These are phyloP conservation scores for Gonocerus acuteangulatus DNA, from an alignment of 2,888 invertebrate genomes.

Conservation along the genomic window DNA sequence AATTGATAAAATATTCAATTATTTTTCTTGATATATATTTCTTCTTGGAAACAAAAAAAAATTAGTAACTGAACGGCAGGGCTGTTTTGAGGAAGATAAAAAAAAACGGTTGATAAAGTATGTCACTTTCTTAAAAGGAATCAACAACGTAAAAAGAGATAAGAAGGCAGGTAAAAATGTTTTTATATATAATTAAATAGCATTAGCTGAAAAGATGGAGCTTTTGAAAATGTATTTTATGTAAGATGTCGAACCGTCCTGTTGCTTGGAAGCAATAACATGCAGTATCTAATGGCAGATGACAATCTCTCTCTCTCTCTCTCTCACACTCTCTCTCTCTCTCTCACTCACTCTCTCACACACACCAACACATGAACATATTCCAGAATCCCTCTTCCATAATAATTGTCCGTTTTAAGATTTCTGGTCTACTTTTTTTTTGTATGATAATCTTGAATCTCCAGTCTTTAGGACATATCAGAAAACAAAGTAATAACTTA, in stretches of 20 bases:
- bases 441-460: no score
- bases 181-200: slow-evolving; percentile 24
- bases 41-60: no score
- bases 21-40: no score
- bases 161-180: slow-evolving; percentile 23
- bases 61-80: no score
- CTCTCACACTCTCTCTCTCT: slow-evolving; percentile 12
- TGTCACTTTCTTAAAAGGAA: slow-evolving; percentile 24
- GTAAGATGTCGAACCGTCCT: slow-evolving; percentile 2
- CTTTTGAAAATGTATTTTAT: slow-evolving; percentile 21
- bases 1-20: no score
- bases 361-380: background rate
- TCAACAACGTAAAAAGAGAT: slow-evolving; percentile 17
- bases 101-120: background rate
- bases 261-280: background rate
- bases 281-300: background rate
- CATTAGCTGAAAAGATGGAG: slow-evolving; percentile 5
- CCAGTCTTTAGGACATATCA: no score
- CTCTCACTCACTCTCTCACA: slow-evolving; percentile 6
- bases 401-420: no score
- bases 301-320: slow-evolving; percentile 4
- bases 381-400: no score
- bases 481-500: no score
- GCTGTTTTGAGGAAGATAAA: slow-evolving; percentile 12
- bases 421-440: no score